Conservation (phyloP, 2,113 vertebrate species). For the Nettapus auritus region DNA sequence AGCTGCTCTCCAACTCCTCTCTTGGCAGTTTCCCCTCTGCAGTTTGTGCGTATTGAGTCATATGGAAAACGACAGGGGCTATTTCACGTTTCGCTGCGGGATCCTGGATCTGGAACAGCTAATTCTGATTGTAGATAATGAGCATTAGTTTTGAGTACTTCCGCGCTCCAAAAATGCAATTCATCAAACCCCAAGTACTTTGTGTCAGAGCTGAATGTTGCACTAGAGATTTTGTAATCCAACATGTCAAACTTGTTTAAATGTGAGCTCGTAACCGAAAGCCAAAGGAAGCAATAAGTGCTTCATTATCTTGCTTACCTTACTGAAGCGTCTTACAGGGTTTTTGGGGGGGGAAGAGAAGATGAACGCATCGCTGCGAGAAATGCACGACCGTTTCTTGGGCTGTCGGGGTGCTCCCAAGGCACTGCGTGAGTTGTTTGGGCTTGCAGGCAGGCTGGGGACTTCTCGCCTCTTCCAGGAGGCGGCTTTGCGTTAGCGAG, state of each 20-base stretch:
- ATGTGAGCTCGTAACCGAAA: slow-evolving; percentile 15
- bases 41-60: neutral
- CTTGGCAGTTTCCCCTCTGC: neutral
- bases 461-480: neutral
- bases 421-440: rapidly evolving
- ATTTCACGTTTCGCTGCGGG: neutral
- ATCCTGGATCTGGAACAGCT: slow-evolving; percentile 4
- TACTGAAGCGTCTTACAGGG: neutral
- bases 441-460: neutral
- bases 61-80: neutral
- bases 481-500: neutral
- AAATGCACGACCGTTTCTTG: rapidly evolving
- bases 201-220: slow-evolving; percentile 41
- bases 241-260: slow-evolving; percentile 44
- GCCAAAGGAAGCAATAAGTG: slow-evolving; percentile 12
- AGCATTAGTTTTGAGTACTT: slow-evolving; percentile 30
- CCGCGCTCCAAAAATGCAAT: neutral
- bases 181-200: slow-evolving; percentile 50
- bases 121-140: slow-evolving; percentile 19
- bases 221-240: slow-evolving; percentile 50
- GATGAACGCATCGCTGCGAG: neutral
- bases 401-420: neutral
- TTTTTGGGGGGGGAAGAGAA: neutral
- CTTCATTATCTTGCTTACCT: slow-evolving; percentile 21
- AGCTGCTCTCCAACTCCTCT: neutral